Conservation (phyloP, 2,888 invertebrate genomes). For the Latrodectus elegans region DNA sequence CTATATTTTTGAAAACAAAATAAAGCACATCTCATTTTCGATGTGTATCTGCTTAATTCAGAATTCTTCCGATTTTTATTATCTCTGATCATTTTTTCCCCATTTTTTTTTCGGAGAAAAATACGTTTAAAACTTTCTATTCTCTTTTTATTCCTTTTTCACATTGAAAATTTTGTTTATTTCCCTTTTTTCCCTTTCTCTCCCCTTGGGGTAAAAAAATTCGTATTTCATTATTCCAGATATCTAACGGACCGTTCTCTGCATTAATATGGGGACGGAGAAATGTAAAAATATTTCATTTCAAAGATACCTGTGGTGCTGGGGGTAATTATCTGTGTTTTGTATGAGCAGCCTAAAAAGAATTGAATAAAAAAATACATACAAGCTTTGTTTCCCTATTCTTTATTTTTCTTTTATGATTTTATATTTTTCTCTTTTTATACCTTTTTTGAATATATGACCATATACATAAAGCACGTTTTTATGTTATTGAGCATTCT, state of each 20-base stretch:
- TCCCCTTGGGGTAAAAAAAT: neutral
- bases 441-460: too few species aligned
- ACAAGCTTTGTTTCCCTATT: too few species aligned
- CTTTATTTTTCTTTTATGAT: too few species aligned
- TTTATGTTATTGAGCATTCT: too few species aligned
- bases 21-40: neutral
- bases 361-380: too few species aligned
- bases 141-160: neutral
- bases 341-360: too few species aligned
- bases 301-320: constrained; percentile 62
- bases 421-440: too few species aligned
- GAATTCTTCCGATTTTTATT: constrained; percentile 49
- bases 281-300: constrained; percentile 55
- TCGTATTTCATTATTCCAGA: constrained; percentile 44
- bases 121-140: too few species aligned
- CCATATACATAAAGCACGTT: too few species aligned
- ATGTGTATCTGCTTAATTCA: constrained; percentile 47
- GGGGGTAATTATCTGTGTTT: constrained; percentile 61
- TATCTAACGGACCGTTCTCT: constrained; percentile 37
- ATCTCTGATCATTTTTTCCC: constrained; percentile 16
- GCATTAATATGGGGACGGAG: constrained; percentile 59
- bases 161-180: too few species aligned
- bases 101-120: neutral
- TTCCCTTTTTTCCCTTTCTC: too few species aligned
- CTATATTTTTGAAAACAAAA: constrained; percentile 23